Conservation (phyloP, 2,797 vertebrate genomes). For the Chiloscyllium punctatum region DNA sequence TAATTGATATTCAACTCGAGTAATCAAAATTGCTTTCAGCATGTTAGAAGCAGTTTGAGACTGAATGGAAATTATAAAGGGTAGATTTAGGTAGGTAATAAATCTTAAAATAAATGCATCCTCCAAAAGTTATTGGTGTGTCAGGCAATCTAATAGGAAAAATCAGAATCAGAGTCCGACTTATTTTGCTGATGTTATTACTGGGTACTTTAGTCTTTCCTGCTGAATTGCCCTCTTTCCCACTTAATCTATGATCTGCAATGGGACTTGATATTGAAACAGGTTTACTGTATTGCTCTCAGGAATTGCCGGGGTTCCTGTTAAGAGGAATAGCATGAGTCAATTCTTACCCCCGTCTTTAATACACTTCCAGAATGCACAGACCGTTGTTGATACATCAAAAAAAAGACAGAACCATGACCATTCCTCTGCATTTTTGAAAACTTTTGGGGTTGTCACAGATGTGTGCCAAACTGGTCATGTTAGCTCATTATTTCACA, state of each 20-base stretch:
- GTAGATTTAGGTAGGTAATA: slow-evolving; percentile 10
- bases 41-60: slow-evolving; percentile 14
- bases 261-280: background rate
- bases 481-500: background rate
- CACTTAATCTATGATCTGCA: background rate
- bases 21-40: slow-evolving; percentile 18
- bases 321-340: background rate
- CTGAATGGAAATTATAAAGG: slow-evolving; percentile 11
- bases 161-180: background rate
- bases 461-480: background rate
- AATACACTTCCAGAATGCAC: background rate
- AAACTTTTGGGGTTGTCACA: background rate
- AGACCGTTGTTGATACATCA: background rate
- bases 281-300: background rate
- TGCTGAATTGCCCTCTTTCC: background rate
- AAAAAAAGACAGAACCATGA: background rate
- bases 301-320: background rate
- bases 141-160: slow-evolving; percentile 7
- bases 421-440: background rate
- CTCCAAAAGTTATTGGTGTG: background rate
- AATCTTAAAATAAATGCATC: slow-evolving; percentile 15
- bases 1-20: background rate
- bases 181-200: background rate
- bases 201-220: background rate
- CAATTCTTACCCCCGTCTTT: background rate